phyloP scores from a whole-genome alignment of 35 echinoderm and acorn worm genomes.

The Ophioderma brevispina region DNA sequence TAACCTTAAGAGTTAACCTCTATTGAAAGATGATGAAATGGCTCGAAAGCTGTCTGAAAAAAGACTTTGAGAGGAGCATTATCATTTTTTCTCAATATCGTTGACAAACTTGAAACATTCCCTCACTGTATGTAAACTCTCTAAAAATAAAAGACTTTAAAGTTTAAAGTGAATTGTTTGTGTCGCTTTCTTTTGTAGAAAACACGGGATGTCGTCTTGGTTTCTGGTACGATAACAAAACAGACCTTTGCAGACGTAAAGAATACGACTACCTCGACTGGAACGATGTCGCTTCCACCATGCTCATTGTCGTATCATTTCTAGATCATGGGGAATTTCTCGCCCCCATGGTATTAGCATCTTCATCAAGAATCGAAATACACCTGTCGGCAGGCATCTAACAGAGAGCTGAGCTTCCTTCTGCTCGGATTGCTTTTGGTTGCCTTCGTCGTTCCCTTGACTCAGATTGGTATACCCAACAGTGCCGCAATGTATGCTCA shows the following conservation, averaged over 20 bases:
- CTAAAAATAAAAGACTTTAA: background rate
- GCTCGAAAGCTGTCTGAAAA: background rate
- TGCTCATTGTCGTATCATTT: conserved; percentile 15
- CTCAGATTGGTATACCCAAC: conserved; percentile 48
- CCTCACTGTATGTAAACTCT: background rate
- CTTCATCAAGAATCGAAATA: conserved; percentile 29
- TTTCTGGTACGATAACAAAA: conserved; percentile 1
- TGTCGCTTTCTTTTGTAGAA: background rate
- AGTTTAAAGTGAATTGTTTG: background rate
- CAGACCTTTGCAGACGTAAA: background rate
- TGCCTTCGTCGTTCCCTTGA: background rate
- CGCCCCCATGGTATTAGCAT: conserved; percentile 13
- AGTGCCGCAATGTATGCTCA: background rate
- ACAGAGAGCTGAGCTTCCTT: conserved; percentile 56
- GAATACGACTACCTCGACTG: background rate
- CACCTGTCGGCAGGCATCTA: conserved; percentile 67
- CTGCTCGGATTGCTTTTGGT: conserved; percentile 3
- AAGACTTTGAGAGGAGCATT: background rate
- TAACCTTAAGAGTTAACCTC: too few relatives aligned
- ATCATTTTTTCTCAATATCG: background rate
- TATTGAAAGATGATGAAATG: too few relatives aligned
- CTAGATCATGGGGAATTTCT: conserved; percentile 30
- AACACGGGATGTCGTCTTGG: background rate
- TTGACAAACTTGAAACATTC: background rate
- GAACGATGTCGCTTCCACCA: conserved; percentile 4